Percentiles rank a stretch among this genome's conserved stretches.
These are phyloP conservation scores for Vicugna pacos DNA, from an alignment of 2,113 vertebrate species.

Conservation along the genomic window DNA sequence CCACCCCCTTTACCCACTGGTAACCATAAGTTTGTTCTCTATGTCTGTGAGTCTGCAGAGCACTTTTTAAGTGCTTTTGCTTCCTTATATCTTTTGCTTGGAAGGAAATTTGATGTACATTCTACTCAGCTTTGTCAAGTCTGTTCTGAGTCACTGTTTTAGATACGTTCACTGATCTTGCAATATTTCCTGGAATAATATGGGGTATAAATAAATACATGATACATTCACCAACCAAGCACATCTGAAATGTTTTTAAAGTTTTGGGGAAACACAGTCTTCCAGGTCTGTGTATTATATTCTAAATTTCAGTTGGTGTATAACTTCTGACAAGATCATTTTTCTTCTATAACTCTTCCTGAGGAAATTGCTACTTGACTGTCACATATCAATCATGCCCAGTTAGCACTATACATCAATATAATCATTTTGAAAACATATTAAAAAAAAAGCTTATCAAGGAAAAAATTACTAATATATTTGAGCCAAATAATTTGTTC, in stretches of 20 bases:
- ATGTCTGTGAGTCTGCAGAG: no score
- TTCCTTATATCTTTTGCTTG: not conserved
- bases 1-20: no score
- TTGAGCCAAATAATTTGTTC: not conserved
- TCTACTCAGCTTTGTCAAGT: not conserved
- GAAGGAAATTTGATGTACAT: slow-evolving; percentile 27
- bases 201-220: not conserved
- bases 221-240: not conserved
- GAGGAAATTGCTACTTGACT: not conserved
- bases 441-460: slow-evolving; percentile 14
- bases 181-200: not conserved
- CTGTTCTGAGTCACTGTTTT: slow-evolving; percentile 17
- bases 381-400: not conserved
- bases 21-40: no score
- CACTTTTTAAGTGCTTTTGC: slow-evolving; percentile 10
- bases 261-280: not conserved
- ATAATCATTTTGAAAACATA: slow-evolving; percentile 24
- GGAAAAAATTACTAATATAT: not conserved
- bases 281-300: not conserved
- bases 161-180: not conserved
- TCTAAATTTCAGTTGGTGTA: not conserved
- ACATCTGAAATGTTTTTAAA: not conserved
- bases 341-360: not conserved
- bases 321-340: not conserved
- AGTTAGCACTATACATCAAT: not conserved